Conservation (phyloP, 2,888 invertebrate genomes). For the Synanthedon tipuliformis region DNA sequence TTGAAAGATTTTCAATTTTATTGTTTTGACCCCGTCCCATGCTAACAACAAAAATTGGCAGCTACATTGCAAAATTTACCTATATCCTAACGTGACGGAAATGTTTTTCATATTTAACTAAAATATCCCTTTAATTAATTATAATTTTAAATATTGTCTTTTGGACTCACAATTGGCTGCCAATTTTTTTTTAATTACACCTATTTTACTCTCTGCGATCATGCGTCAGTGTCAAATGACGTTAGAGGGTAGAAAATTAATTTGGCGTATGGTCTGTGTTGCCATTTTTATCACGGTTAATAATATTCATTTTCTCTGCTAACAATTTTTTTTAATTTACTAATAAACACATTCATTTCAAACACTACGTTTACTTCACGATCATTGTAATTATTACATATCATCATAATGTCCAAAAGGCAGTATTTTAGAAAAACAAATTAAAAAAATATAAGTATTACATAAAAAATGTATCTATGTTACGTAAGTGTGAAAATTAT, state of each 20-base stretch:
- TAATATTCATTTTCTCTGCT: constrained; percentile 2
- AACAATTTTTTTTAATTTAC: neutral
- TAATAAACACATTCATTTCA: neutral
- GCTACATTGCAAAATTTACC: too few relatives aligned
- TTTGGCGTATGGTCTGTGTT: neutral
- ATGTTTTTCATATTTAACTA: too few relatives aligned
- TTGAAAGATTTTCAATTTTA: too few relatives aligned
- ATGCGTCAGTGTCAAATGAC: too few relatives aligned
- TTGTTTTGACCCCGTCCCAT: too few relatives aligned
- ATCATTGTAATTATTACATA: neutral
- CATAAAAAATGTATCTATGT: too few relatives aligned
- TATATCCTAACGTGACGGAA: too few relatives aligned
- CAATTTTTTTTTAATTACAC: constrained; percentile 10
- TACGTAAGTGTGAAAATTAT: too few relatives aligned
- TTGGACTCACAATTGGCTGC: constrained; percentile 64
- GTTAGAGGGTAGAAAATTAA: too few relatives aligned
- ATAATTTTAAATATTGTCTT: constrained; percentile 42
- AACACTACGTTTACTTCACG: neutral
- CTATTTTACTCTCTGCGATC: too few relatives aligned
- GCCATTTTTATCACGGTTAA: neutral
- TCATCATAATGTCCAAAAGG: constrained; percentile 41
- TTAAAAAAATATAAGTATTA: too few relatives aligned
- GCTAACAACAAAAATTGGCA: too few relatives aligned
- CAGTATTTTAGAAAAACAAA: constrained; percentile 31
- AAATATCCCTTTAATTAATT: neutral